Evolutionary conservation across 2,888 invertebrate genomes (phyloP).

Genomic region (Pandemis corylana): DNA sequence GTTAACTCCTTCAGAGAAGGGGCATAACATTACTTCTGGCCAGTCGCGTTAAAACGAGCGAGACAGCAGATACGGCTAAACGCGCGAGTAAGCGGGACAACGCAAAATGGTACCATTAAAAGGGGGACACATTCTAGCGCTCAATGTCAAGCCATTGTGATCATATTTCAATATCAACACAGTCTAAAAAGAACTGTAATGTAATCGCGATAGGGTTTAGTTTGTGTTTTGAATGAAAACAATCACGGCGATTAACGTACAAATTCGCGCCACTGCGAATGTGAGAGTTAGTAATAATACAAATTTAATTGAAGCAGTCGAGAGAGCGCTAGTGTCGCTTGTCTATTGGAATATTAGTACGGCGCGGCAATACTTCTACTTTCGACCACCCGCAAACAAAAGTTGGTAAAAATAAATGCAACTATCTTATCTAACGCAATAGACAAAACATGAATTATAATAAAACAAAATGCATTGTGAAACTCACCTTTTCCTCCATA

Average conservation of each 20-base stretch:
- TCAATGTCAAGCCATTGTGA: conserved; percentile 27
- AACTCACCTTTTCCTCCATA: conserved; percentile 29
- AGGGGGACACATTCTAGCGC: conserved; percentile 31
- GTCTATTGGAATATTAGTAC: background rate
- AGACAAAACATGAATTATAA: conserved; percentile 8
- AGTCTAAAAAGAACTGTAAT: background rate
- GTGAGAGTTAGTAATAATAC: conserved; percentile 12
- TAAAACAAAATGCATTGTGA: background rate
- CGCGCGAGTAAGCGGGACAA: conserved; percentile 17
- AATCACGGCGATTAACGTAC: background rate
- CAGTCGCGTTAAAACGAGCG: conserved; percentile 29
- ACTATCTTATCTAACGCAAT: conserved; percentile 32
- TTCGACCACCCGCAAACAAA: conserved; percentile 16
- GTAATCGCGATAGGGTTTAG: background rate
- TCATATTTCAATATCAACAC: background rate
- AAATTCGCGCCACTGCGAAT: conserved; percentile 24
- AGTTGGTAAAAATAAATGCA: conserved; percentile 32
- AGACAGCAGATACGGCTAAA: conserved; percentile 10
- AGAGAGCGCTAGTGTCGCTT: conserved; percentile 9
- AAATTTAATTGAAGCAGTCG: conserved; percentile 10
- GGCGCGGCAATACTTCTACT: conserved; percentile 7
- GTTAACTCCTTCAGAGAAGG: background rate
- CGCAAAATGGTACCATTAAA: conserved; percentile 31
- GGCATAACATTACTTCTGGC: conserved; percentile 18
- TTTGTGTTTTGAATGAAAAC: background rate